Percentiles rank a stretch among this genome's conserved stretches.
Evolutionary conservation across 2,888 invertebrate genomes (phyloP).

Genomic region (Acrobasis suavella): DNA sequence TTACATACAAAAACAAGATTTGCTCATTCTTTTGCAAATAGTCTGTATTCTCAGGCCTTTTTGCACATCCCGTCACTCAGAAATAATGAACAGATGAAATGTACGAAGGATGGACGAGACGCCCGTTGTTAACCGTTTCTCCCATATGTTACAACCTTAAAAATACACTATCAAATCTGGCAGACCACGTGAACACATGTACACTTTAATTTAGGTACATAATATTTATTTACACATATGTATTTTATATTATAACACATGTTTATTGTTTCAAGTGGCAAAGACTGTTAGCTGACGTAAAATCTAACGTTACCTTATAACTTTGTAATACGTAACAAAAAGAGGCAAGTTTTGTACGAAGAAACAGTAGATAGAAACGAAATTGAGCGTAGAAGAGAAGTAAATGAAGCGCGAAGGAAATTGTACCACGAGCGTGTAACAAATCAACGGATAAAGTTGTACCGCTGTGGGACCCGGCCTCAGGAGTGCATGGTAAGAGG

Average conservation of each 20-base stretch:
- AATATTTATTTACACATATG: constrained; percentile 41
- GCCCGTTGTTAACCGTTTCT: constrained; percentile 32
- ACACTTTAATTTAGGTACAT: constrained; percentile 49
- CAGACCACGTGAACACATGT: constrained; percentile 61
- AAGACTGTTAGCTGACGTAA: constrained; percentile 56
- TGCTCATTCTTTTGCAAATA: background rate
- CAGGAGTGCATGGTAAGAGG: too few relatives aligned
- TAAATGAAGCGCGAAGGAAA: constrained; percentile 47
- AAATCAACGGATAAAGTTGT: constrained; percentile 42
- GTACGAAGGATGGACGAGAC: constrained; percentile 16
- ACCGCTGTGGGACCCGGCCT: too few relatives aligned
- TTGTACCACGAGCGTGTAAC: constrained; percentile 61
- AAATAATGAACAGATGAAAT: constrained; percentile 9
- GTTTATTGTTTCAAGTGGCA: constrained; percentile 57
- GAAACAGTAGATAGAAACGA: constrained; percentile 18
- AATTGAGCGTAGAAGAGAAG: constrained; percentile 24
- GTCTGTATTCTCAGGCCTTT: background rate
- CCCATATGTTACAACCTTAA: constrained; percentile 47
- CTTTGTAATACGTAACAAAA: constrained; percentile 57
- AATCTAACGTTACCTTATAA: constrained; percentile 48
- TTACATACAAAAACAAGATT: too few relatives aligned
- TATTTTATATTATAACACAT: constrained; percentile 41
- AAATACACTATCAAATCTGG: constrained; percentile 47
- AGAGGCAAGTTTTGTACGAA: constrained; percentile 32
- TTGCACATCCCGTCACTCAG: constrained; percentile 1